Percentiles rank a stretch among this genome's conserved stretches.
phyloP scores from a whole-genome alignment of 1,140 invertebrate genomes.

The Euglossa dilemma region DNA sequence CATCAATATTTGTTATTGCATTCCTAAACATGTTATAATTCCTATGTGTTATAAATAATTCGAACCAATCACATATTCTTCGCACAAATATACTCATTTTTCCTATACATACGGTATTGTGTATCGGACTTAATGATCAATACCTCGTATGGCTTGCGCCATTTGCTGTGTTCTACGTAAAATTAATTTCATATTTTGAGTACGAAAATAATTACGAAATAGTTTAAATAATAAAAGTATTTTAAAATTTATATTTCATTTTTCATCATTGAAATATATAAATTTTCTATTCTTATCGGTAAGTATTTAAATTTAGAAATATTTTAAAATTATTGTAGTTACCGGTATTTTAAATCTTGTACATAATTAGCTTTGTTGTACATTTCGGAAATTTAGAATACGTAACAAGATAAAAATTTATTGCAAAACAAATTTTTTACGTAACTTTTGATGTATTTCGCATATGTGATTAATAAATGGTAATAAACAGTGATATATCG shows the following conservation, averaged over 20 bases:
- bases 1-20: neutral
- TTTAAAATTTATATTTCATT: neutral
- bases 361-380: neutral
- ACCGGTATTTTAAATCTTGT: neutral
- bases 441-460: neutral
- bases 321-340: neutral
- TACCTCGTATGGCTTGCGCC: neutral
- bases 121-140: neutral
- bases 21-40: neutral
- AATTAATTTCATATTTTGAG: neutral
- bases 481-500: neutral
- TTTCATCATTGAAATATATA: neutral
- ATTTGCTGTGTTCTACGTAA: constrained; percentile 19
- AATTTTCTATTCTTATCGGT: neutral
- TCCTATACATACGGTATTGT: neutral
- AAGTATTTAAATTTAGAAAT: neutral
- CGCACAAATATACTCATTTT: neutral
- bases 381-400: neutral
- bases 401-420: neutral
- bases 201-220: neutral
- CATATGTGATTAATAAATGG: neutral
- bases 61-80: neutral
- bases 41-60: neutral
- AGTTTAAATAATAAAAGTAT: neutral
- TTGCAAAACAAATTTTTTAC: neutral